phyloP scores from a whole-genome alignment of 1,140 invertebrate genomes.

The Diabrotica virgifera region DNA sequence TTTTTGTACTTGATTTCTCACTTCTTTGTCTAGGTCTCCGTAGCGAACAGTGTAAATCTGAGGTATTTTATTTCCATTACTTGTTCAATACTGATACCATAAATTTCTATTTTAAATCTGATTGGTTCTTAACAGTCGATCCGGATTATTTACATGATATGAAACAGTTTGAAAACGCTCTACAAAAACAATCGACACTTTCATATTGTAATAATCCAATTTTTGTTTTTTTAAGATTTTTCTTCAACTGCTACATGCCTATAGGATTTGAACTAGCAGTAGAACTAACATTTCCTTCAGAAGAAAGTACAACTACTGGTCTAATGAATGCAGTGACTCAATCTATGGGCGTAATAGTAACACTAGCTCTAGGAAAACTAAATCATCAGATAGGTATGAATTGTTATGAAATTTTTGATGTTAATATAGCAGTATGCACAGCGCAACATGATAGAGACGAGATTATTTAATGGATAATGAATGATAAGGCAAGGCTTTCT shows the following conservation, averaged over 20 bases:
- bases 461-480: too few relatives aligned
- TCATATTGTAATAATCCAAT: not conserved
- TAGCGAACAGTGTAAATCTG: too few relatives aligned
- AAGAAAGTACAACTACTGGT: conserved; percentile 36
- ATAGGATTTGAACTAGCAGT: conserved; percentile 38
- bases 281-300: conserved; percentile 36
- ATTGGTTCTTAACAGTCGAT: not conserved
- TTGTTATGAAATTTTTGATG: not conserved
- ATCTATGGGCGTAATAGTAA: conserved; percentile 31
- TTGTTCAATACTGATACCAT: too few relatives aligned
- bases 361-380: conserved; percentile 25
- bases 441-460: too few relatives aligned
- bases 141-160: not conserved
- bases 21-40: too few relatives aligned
- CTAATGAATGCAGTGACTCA: conserved; percentile 35
- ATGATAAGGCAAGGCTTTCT: too few relatives aligned
- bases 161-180: not conserved
- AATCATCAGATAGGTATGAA: conserved; percentile 12
- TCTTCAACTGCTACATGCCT: conserved; percentile 30
- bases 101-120: too few relatives aligned
- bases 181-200: not conserved
- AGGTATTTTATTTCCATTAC: too few relatives aligned
- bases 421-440: too few relatives aligned
- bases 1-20: too few relatives aligned
- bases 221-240: conserved; percentile 27